A percentile compares a stretch with the other conserved stretches of the same genome.
Conservation (phyloP, 2,888 invertebrate species). For the Phorcus lineatus region DNA sequence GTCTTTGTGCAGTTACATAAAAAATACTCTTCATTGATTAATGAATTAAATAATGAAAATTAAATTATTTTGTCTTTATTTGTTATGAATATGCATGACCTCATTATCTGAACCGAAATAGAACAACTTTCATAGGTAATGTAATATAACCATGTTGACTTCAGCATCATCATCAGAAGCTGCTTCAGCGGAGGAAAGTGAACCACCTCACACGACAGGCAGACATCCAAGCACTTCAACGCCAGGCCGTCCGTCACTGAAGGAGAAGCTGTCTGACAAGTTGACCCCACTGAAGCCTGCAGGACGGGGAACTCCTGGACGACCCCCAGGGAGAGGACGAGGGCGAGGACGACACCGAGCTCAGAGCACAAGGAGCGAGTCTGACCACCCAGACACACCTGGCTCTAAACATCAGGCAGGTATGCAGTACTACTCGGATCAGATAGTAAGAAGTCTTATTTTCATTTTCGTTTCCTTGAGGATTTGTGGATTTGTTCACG, state of each 20-base stretch:
- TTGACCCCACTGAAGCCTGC: slow-evolving; percentile 12
- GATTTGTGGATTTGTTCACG: too few species aligned
- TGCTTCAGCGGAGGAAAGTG: slow-evolving; percentile 33
- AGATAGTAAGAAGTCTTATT: slow-evolving; percentile 4
- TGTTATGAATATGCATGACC: too few species aligned
- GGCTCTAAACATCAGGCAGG: slow-evolving; percentile 34
- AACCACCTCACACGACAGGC: slow-evolving; percentile 32
- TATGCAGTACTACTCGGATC: slow-evolving; percentile 23
- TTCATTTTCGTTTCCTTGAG: background rate
- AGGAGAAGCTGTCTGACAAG: background rate
- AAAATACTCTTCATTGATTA: too few species aligned
- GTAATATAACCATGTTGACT: background rate
- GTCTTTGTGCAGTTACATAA: too few species aligned
- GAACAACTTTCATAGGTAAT: too few species aligned
- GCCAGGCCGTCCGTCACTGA: slow-evolving; percentile 20
- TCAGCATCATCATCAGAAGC: slow-evolving; percentile 31
- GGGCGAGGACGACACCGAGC: slow-evolving; percentile 48
- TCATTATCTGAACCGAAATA: too few species aligned
- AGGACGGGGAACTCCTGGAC: slow-evolving; percentile 38
- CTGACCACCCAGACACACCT: slow-evolving; percentile 38
- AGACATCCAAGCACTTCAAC: slow-evolving; percentile 6
- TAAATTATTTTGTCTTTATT: too few species aligned
- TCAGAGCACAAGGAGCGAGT: slow-evolving; percentile 49
- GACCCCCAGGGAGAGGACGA: slow-evolving; percentile 27
- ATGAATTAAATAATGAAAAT: too few species aligned